phyloP scores from a whole-genome alignment of 2,113 vertebrate genomes.

The Mohoua ochrocephala region DNA sequence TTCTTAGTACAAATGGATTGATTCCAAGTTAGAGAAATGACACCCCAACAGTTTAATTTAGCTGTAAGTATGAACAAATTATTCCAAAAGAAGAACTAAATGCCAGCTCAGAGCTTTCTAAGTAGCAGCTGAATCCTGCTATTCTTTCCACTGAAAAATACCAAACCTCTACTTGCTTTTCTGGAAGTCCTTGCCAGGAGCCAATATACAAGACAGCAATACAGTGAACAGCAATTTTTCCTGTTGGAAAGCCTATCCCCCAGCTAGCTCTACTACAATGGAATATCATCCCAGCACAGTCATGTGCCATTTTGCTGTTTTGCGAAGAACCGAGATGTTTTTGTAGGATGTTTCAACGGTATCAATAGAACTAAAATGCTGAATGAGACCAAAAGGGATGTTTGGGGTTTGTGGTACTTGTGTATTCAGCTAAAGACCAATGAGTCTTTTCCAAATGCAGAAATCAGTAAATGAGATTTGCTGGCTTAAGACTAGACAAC shows the following conservation, averaged over 20 bases:
- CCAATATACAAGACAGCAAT: background rate
- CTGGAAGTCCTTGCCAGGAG: background rate
- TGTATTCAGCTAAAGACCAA: background rate
- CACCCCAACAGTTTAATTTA: background rate
- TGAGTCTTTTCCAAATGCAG: background rate
- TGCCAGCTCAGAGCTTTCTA: background rate
- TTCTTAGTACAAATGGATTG: background rate
- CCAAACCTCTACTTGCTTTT: background rate
- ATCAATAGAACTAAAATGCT: background rate
- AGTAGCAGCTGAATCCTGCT: background rate
- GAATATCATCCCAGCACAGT: background rate
- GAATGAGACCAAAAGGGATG: background rate
- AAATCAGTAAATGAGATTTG: background rate
- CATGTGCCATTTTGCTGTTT: background rate
- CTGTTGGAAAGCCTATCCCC: background rate
- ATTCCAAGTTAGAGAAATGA: background rate
- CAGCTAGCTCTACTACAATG: background rate
- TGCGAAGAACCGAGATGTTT: background rate
- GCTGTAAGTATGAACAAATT: background rate
- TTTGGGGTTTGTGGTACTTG: background rate
- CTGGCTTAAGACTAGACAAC: background rate
- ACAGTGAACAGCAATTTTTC: background rate
- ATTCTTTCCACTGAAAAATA: background rate
- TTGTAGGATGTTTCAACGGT: background rate
- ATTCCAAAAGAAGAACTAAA: background rate